Evolutionary conservation across 2,113 vertebrate species (phyloP), one percentile per base, ranked within the genome.

Genomic region (Anas platyrhynchos): DNA sequence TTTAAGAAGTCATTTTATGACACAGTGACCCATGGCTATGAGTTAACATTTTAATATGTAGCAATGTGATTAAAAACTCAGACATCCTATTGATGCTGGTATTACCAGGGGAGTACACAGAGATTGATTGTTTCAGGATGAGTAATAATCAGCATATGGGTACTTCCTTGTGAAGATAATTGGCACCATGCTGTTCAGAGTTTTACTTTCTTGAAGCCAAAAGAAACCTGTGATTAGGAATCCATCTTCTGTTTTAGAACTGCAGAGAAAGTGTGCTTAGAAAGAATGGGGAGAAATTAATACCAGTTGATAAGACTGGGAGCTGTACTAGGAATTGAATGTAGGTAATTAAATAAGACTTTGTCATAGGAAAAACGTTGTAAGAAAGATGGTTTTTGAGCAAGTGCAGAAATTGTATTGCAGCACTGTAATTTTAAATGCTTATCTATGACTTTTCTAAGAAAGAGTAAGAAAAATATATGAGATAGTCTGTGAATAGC

Each of bases 41-140:
- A 96, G 66, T 95, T 91, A 93, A 81, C 86, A 46, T 96, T 97
- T 92, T 91, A 95, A 96, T 94, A 81, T 67, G 61, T 86, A 83
- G 78, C 67, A 76, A 86, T 88, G 71, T 91, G 89, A 91, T 97
- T 93, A 96, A 96, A 95, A 95, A 88, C 86, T 86, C 90, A 81
- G 83, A 26, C 68, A 34, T 93, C 76, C 67, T 92, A 71, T 83
- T 84, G 88, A 93, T 92, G 96, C 83, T 74, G 77, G 23, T 96
- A 93, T 96, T 91, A 96, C 36, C 73, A 91, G 69, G 58, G 59
- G 92, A 96, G 85, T 94, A 94, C 81, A 89, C 94, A 91, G 59
- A 95, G 85, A 94, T 89, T 86, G 93, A 74, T 92, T 94, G 89
- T 93, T 96, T 96, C 82, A 73, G 93, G 71, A 96, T 95, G 88